Base-by-base conservation (phyloP, 2,797 vertebrate genomes). In the Pitangus sulphuratus region DNA sequence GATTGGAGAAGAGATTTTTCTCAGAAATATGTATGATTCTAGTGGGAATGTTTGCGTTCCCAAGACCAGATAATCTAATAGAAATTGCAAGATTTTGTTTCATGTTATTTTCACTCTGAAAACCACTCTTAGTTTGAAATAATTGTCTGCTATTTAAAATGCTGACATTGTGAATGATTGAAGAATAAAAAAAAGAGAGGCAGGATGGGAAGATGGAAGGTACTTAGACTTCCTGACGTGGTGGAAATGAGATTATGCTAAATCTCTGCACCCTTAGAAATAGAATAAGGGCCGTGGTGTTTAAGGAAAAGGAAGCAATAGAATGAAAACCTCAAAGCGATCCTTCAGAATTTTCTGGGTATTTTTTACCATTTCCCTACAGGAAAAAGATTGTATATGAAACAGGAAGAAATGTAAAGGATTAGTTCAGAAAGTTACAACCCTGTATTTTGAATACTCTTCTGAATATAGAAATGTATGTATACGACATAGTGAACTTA, bases 161-260 rank as follows among this genome's bases (percentile, higher is more conserved):
- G 5, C 17, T 7, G 8, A 24, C 15, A 26, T 35, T 50, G 8
- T 74, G 80, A 79, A 72, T 64, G 26, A 39, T 3, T 58, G 9
- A 62, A 53, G 24, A 70, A 30, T 50, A 40, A 80, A 60, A 71
- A 71, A 53, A 71, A 9, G 37, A 50, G 30, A 45, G 40, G 19
- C 3, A 2, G 11, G 4, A 2, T 22, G 30, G 13, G 17, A 39
- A 39, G 15, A 40, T 61, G 24, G n/a, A 61, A 58, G 26, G 13
- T 84, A 25, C 2, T 74, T 21, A 2, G 37, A 5, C 12, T 57
- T 83, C 8, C 50, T 88, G 45, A 53, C 0, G 0, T 26, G 6
- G 39, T 69, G 3, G 31, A 68, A 80, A 31, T 60, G 13, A 60
- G 37, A 28, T 51, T 48, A 31, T 62, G 16, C 30, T 47, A 47